phyloP scores from a whole-genome alignment of 1,140 invertebrate genomes.

The Drosophila parvula region DNA sequence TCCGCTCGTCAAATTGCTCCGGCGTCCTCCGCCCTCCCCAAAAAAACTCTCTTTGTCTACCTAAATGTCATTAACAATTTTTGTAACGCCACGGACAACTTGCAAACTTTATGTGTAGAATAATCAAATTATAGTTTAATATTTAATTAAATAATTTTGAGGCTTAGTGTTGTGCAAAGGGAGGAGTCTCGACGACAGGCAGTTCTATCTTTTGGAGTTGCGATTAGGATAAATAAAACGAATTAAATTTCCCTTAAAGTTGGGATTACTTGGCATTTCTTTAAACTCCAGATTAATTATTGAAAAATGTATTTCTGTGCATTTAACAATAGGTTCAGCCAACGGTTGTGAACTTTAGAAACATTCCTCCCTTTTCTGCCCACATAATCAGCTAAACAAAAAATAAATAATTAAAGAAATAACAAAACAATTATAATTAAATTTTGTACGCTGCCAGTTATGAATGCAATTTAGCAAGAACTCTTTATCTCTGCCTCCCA shows the following conservation, averaged over 20 bases:
- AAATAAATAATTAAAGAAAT: not conserved
- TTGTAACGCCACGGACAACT: conserved; percentile 64
- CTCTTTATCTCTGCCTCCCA: conserved; percentile 8
- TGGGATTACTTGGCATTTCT: not conserved
- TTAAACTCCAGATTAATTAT: not conserved
- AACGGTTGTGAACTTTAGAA: not conserved
- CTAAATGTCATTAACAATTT: conserved; percentile 78
- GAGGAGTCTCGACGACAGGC: not conserved
- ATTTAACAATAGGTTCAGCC: no score
- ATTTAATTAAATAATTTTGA: conserved; percentile 73
- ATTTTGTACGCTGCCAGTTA: conserved; percentile 37
- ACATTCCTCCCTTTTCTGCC: not conserved
- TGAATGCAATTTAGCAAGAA: conserved; percentile 28
- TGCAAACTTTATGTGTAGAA: conserved; percentile 67
- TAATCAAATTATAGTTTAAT: conserved; percentile 77
- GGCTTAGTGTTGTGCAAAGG: conserved; percentile 44
- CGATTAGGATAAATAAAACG: not conserved
- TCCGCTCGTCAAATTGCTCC: conserved; percentile 1
- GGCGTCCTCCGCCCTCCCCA: not conserved
- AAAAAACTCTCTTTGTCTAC: conserved; percentile 6
- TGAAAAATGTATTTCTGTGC: not conserved
- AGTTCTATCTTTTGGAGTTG: not conserved
- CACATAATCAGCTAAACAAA: not conserved
- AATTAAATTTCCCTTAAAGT: not conserved
- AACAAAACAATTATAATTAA: conserved; percentile 59